A percentile compares a stretch with the other conserved stretches of the same genome.
These are phyloP conservation scores for Drosophila pseudoobscura DNA, from an alignment of 1,140 invertebrate species.

Conservation along the genomic window DNA sequence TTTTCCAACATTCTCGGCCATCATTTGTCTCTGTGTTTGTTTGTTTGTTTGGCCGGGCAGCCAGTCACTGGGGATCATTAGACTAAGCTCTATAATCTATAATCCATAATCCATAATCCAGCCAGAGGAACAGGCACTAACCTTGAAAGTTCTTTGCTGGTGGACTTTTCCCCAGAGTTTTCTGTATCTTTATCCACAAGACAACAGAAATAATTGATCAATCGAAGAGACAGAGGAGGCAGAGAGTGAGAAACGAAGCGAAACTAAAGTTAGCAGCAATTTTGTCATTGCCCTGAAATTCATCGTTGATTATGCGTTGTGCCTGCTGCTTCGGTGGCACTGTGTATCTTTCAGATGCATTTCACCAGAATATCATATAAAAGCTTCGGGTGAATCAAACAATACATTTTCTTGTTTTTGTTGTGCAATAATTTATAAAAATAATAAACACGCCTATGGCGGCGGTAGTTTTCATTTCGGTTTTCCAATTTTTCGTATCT, in stretches of 20 bases:
- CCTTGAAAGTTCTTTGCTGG: constrained; percentile 58
- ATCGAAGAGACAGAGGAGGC: constrained; percentile 5
- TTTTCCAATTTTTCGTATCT: constrained; percentile 28
- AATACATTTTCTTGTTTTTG: constrained; percentile 32
- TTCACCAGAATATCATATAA: constrained; percentile 46
- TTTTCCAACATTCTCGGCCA: constrained; percentile 41
- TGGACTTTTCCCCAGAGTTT: constrained; percentile 34
- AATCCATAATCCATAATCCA: neutral
- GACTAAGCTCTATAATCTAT: constrained; percentile 16
- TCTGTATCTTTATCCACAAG: constrained; percentile 25
- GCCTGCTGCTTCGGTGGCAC: constrained; percentile 41
- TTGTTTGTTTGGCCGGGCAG: constrained; percentile 2
- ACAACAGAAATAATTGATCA: constrained; percentile 42
- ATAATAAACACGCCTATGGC: constrained; percentile 65
- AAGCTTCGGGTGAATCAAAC: constrained; percentile 20
- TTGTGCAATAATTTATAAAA: constrained; percentile 69
- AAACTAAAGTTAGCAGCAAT: constrained; percentile 71
- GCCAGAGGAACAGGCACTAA: constrained; percentile 23
- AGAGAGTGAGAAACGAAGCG: constrained; percentile 48
- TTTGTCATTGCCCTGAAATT: constrained; percentile 75
- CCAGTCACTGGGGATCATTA: constrained; percentile 37
- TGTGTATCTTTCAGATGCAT: constrained; percentile 68
- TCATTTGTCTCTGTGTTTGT: neutral
- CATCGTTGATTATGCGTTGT: constrained; percentile 68
- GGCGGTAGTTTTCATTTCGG: constrained; percentile 12